Base-by-base conservation (phyloP, 2,888 invertebrate genomes). In the Pseudococcus jackbeardsleyi region DNA sequence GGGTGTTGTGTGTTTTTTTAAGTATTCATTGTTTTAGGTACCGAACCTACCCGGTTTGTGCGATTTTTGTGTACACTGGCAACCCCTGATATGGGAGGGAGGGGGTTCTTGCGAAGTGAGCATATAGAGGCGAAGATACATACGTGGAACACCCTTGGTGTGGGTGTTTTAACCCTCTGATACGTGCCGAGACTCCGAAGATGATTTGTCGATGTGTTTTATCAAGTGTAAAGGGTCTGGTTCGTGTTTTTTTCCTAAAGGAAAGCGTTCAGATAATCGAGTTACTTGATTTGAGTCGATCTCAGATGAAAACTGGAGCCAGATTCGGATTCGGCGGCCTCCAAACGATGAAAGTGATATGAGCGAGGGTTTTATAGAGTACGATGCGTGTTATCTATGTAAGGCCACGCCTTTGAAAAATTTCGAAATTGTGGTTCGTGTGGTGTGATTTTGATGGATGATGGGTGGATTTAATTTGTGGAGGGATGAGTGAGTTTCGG, bases 131-230 rank as follows among this genome's bases (percentile, higher is more conserved):
- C 54, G 22, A 68, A 68, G 68, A 68, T 26, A 68, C 22, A 22
- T 26, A 11, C 12, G 5, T 68, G 68, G 26, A 7, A 68, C 26
- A 68, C 26, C 26, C 68, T 68, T 68, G 12, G 68, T 68, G 12
- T 12, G 68, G 54, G 26, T 68, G 68, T 68, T 68, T 26, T 26
- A 68, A 68, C 68, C 68, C 68, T 68, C 68, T 68, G 22, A 22
- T 68, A 68, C 68, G 68, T 68, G 68, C 68, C 11, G 26, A 68
- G 68, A 68, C 68, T 68, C 22, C 22, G 26, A 68, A 68, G 26
- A 68, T 68, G 68, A 68, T 68, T 68, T 4, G 68, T 68, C 22
- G 68, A 68, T 68, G 68, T 68, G 26, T 68, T 26, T 68, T 68
- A 26, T 68, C 68, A 68, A 68, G 68, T 68, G 68, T 68, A 68